Evolutionary conservation across 2,113 vertebrate species (phyloP), one percentile per base, ranked within the genome.

Genomic region (Galbula dea): DNA sequence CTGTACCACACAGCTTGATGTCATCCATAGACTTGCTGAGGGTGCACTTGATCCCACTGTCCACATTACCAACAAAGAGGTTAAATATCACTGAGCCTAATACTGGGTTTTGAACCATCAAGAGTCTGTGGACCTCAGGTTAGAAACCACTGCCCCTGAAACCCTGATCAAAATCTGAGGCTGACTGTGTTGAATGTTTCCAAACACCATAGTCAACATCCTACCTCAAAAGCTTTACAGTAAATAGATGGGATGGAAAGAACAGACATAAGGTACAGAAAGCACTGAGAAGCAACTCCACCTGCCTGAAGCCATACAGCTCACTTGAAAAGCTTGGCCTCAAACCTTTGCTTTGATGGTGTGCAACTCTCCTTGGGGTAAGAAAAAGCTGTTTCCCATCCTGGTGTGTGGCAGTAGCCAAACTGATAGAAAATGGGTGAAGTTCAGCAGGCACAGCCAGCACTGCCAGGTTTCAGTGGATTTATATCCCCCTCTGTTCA

Each of bases 381-480:
- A 55, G 65, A 43, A 74, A 66, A 76, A 83, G 37, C 19, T 2
- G 0, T 43, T 76, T 94, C 82, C 29, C 18, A 22, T 23, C 34
- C 62, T 34, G 32, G 15, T 65, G 57, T 30, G 12, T 5, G 8
- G 15, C 37, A 51, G 71, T 37, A 58, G 43, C 26, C 46, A 75
- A 85, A 46, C 34, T 46, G 62, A 55, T 81, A 20, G 32, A 27
- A 63, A 68, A 21, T 1, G 0, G 12, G 15, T 36, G 61, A 83
- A 36, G 52, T 51, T 32, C 43, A 68, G 22, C 49, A 57, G 27
- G 34, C 46, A 66, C 46, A 62, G 22, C 46, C 46, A 69, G n/a
- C 18, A 26, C 24, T 2, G 0, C 29, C 0, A 1, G 20, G 10
- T 43, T 59, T 58, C 18, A 29, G 32, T 6, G 24, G 15, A 26